Evolutionary conservation across 2,888 invertebrate genomes (phyloP).

Genomic region (Ischnura elegans): DNA sequence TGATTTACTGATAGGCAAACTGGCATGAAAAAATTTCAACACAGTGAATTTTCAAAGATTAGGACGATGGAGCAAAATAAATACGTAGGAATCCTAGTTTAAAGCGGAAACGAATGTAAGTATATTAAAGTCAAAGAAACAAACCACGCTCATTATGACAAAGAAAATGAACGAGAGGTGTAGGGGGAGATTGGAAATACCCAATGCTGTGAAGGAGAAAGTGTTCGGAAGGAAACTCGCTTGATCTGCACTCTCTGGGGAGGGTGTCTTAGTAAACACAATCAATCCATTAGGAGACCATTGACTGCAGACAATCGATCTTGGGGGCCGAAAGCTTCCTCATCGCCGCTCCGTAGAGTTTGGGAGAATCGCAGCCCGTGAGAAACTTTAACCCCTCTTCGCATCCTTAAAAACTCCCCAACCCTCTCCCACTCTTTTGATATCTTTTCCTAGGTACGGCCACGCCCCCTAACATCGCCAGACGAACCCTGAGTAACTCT

Average conservation of each 20-base stretch:
- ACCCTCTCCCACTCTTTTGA: background rate
- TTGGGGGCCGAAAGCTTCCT: constrained; percentile 34
- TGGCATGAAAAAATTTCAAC: no score
- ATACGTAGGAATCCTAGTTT: background rate
- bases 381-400: constrained; percentile 9
- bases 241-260: constrained; percentile 62
- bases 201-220: constrained; percentile 42
- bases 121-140: background rate
- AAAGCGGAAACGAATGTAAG: constrained; percentile 8
- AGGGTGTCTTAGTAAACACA: constrained; percentile 65
- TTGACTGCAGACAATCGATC: constrained; percentile 65
- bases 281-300: constrained; percentile 66
- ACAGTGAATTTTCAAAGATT: background rate
- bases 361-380: background rate
- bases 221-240: constrained; percentile 60
- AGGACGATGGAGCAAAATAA: background rate
- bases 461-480: background rate
- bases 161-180: background rate
- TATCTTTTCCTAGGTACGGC: background rate
- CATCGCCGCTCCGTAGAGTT: background rate
- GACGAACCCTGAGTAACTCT: background rate
- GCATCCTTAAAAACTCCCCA: background rate
- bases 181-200: background rate
- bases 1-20: no score
- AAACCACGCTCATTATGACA: background rate